Evolutionary conservation across 2,888 invertebrate genomes (phyloP).

Genomic region (Helicoverpa assulta): DNA sequence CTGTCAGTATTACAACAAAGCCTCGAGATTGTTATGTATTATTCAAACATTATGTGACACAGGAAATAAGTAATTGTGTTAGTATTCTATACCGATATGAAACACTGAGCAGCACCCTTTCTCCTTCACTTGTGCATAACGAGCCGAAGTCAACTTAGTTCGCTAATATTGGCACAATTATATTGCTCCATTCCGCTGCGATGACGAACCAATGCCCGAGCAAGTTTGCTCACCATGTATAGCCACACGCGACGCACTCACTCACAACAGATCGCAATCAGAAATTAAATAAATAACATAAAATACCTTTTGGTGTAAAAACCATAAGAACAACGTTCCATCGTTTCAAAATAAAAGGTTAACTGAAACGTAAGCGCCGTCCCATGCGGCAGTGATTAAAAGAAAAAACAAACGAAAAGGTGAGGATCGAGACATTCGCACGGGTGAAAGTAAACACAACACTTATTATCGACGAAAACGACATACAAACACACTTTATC

Average conservation of each 20-base stretch:
- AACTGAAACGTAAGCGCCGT: constrained; percentile 90
- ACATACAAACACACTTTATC: constrained; percentile 91
- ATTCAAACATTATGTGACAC: constrained; percentile 31
- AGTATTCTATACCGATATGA: constrained; percentile 13
- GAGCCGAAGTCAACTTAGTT: constrained; percentile 41
- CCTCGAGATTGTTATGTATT: constrained; percentile 17
- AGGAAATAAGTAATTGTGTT: constrained; percentile 18
- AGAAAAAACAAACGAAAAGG: constrained; percentile 87
- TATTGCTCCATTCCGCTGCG: constrained; percentile 55
- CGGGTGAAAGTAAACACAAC: constrained; percentile 90
- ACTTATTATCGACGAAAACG: constrained; percentile 90
- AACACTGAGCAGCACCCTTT: constrained; percentile 51
- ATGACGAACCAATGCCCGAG: constrained; percentile 62
- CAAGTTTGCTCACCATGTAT: constrained; percentile 64
- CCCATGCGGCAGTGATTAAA: constrained; percentile 88
- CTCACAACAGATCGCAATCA: constrained; percentile 83
- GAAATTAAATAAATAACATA: constrained; percentile 89
- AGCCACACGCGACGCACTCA: constrained; percentile 86
- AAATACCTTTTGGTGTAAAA: constrained; percentile 95
- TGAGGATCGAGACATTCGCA: constrained; percentile 90
- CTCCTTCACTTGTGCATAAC: constrained; percentile 51
- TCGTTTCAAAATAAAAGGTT: constrained; percentile 91
- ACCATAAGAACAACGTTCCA: constrained; percentile 95
- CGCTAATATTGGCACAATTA: constrained; percentile 61
- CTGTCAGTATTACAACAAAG: constrained; percentile 41